Percentiles rank a stretch among this genome's conserved stretches.
phyloP scores from a whole-genome alignment of 2,888 invertebrate species.

The Tetragonisca angustula region DNA sequence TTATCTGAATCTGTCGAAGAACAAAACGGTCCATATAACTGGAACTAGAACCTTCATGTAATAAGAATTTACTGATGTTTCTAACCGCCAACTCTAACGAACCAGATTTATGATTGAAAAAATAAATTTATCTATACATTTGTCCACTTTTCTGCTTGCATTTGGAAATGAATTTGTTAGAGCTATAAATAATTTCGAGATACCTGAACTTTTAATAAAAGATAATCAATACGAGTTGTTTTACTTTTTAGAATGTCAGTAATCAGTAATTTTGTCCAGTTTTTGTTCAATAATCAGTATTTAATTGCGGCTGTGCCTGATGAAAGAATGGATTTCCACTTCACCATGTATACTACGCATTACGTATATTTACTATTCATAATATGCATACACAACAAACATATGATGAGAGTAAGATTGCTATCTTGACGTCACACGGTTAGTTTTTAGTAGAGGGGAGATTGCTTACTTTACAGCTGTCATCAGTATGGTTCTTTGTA shows the following conservation, averaged over 20 bases:
- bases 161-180: not conserved
- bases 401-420: constrained; percentile 43
- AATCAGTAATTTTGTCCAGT: not conserved
- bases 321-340: not conserved
- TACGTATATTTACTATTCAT: not conserved
- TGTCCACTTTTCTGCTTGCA: not conserved
- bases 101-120: not conserved
- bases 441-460: constrained; percentile 2
- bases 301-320: not conserved
- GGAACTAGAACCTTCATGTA: not conserved
- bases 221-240: not conserved
- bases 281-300: not conserved
- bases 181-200: not conserved
- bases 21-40: not conserved
- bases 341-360: not conserved
- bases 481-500: constrained; percentile 63
- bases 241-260: not conserved
- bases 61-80: not conserved
- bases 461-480: constrained; percentile 54
- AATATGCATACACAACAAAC: not conserved
- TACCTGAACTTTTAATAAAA: not conserved
- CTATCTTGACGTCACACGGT: constrained; percentile 61
- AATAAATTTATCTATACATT: not conserved
- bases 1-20: not conserved
- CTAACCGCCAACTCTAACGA: not conserved